phyloP scores from a whole-genome alignment of 2,797 vertebrate species.

The Sternotherus odoratus region DNA sequence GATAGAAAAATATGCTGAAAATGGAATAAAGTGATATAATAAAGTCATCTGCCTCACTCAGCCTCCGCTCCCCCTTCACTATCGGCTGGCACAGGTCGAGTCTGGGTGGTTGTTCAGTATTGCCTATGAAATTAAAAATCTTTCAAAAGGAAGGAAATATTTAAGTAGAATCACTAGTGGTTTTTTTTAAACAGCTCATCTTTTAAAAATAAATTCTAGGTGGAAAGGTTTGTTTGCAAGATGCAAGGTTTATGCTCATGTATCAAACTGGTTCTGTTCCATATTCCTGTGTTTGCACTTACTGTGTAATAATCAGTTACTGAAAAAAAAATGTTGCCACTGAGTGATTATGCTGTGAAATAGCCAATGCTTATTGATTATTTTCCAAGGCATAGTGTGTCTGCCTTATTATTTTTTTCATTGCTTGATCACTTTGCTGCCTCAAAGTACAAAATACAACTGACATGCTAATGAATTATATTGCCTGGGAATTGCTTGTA shows the following conservation, averaged over 20 bases:
- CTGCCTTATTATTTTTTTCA: conserved; percentile 19
- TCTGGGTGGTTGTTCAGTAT: neutral
- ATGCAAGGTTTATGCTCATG: neutral
- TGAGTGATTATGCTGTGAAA: neutral
- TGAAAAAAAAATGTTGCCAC: neutral
- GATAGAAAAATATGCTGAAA: no score
- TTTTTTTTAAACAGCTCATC: neutral
- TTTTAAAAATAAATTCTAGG: neutral
- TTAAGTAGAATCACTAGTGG: neutral
- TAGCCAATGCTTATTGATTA: conserved; percentile 15
- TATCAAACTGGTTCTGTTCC: neutral
- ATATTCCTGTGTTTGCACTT: conserved; percentile 27
- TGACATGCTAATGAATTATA: conserved; percentile 10
- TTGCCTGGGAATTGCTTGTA: neutral
- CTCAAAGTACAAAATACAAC: neutral
- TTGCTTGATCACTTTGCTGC: conserved; percentile 19
- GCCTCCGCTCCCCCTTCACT: no score
- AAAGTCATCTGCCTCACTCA: no score
- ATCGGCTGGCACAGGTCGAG: no score
- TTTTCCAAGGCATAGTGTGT: conserved; percentile 11
- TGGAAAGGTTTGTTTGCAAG: neutral
- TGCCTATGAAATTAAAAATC: neutral
- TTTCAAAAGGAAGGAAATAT: neutral
- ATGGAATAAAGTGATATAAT: no score
- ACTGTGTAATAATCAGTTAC: neutral